Evolutionary conservation across 2,888 invertebrate species (phyloP), one percentile per base, ranked within the genome.

Genomic region (Euspilapteryx auroguttella): DNA sequence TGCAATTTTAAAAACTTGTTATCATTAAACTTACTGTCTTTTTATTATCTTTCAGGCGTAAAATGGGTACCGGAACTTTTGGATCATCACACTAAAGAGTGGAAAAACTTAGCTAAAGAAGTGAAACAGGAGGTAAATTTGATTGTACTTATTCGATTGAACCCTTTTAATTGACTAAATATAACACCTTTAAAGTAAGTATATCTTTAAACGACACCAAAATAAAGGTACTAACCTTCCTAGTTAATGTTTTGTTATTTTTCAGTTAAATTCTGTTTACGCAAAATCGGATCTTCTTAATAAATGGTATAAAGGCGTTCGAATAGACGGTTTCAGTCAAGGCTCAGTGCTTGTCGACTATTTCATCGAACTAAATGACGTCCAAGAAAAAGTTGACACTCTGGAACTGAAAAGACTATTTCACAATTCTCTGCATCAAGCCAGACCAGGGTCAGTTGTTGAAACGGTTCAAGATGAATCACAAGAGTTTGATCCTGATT

Each of bases 301-400:
- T 33, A 86, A 86, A 47, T 92, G 90, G 89, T 93, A 87, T 57
- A 89, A 87, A 47, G 87, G 86, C 42, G 84, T 93, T 34, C 81
- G 88, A 38, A 91, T 94, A 36, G 94, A 94, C 48, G 88, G 89
- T 35, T 93, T 93, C 55, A 92, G 87, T 49, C 80, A 87, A 52
- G 93, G 93, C 31, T 92, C 92, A 40, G 86, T 94, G 25, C 71
- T 94, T 10, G 93, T 93, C 9, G 94, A 94, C 55, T 94, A 90
- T 51, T 85, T 90, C 40, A 86, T 94, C 10, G 90, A 91, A 63
- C 57, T 94, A 33, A 85, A 85, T 38, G 86, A 91, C 40, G 78
- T 91, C 3, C 83, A 81, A 23, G 77, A 81, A 31, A 81, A 80
- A 44, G 78, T 89, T 10, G 81, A 87, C 41, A 89, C 89, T 1